Base-by-base conservation (phyloP, 1,140 invertebrate genomes). In the Zaprionus nigranus region DNA sequence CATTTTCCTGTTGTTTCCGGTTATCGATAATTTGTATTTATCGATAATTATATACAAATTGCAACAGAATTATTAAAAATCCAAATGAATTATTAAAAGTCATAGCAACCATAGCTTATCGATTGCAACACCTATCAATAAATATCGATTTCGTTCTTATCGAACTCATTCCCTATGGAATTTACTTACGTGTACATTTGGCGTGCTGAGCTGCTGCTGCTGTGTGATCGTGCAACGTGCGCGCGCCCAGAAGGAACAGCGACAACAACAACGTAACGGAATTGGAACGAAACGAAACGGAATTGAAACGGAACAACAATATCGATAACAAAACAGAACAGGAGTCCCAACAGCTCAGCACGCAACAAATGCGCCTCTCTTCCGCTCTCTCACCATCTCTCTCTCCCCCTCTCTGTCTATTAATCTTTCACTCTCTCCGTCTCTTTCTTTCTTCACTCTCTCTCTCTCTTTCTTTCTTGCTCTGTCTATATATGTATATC, bases 181-280 rank as follows among this genome's bases (percentile, higher is more conserved):
- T 58, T 69, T 81, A 78, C 78, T 81, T 81, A 81, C 78, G 70
- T 81, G 70, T 81, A 71, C 72, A 65, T 78, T 66, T 81, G 66
- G 66, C 77, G 72, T 73, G 77, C 77, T 75, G 77, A 81, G 79
- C 77, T 68, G 75, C 60, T 76, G 20, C 20, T 20, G 72, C 68
- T 13, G 40, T 43, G 40, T 17, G 36, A 46, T 46, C 40, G 40
- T 51, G 64, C 56, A 49, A 53, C 6, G 11, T 40, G 51, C 61
- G 40, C 20, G 46, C 12, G 20, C 20, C 15, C 34, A 22, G 51
- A 22, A 61, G 36, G n/a, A 59, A 59, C 54, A 53, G 36, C 54
- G 54, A 73, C 40, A 66, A 40, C 62, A 66, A 57, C 43, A 64
- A 34, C 49, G 40, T 22, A 30, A 61, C 40, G 24, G 40, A 24